phyloP scores from a whole-genome alignment of 92 coral and sea anemone species.

The Porites rus region DNA sequence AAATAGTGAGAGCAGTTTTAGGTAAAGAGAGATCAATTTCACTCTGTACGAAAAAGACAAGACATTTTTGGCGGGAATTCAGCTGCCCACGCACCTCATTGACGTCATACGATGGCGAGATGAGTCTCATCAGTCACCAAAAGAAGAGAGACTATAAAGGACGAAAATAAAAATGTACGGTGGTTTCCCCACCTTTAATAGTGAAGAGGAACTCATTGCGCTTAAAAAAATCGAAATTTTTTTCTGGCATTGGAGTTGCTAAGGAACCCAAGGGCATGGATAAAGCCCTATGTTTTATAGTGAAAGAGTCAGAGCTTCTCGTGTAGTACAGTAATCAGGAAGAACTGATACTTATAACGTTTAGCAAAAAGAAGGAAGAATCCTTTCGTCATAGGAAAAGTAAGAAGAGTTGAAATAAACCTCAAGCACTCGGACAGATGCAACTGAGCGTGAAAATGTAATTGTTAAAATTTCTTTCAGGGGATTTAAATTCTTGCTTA shows the following conservation, averaged over 20 bases:
- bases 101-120: constrained; percentile 32
- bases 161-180: not conserved
- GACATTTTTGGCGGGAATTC: constrained; percentile 43
- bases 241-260: not conserved
- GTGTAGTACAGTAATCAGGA: no score
- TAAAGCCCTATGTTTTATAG: not conserved
- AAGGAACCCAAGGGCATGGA: not conserved
- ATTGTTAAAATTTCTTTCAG: not conserved
- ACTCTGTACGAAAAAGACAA: not conserved
- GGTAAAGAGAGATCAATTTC: not conserved
- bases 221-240: not conserved
- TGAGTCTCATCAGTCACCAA: not conserved
- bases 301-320: not conserved
- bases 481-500: constrained; percentile 26
- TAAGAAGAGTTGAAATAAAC: not conserved
- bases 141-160: not conserved
- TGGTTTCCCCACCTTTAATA: not conserved
- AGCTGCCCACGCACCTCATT: constrained; percentile 36
- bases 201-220: not conserved
- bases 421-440: not conserved
- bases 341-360: no score
- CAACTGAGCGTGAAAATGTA: constrained; percentile 12
- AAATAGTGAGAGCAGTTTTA: not conserved
- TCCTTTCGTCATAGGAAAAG: not conserved
- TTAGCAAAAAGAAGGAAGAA: not conserved